These are phyloP conservation scores for Harpalus rubripes DNA, from an alignment of 2,888 invertebrate genomes.

Conservation along the genomic window DNA sequence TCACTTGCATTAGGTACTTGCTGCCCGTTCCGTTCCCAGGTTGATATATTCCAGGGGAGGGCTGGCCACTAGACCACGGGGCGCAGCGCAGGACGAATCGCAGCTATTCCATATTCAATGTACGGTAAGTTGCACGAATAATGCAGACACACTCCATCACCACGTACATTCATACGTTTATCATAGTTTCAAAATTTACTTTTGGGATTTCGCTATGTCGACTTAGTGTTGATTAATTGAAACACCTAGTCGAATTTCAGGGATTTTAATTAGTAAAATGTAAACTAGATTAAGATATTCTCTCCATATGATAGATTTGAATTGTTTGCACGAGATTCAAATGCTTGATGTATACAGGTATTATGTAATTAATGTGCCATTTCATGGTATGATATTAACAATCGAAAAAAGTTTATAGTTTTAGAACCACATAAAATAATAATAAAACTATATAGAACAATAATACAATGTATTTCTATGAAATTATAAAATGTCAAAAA, in stretches of 20 bases:
- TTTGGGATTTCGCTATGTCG: slow-evolving; percentile 58
- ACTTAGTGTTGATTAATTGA: not conserved
- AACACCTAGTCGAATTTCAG: not conserved
- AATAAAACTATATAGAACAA: no score
- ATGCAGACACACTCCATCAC: slow-evolving; percentile 53
- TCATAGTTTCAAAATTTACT: slow-evolving; percentile 61
- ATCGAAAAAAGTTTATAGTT: no score
- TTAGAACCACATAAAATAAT: no score
- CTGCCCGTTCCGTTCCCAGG: not conserved
- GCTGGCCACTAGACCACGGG: not conserved
- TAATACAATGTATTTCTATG: no score
- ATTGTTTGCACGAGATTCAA: no score
- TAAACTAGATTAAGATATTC: not conserved
- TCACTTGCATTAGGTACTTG: slow-evolving; percentile 45
- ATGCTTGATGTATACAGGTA: no score
- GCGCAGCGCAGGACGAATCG: slow-evolving; percentile 22
- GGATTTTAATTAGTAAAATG: not conserved
- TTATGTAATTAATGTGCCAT: no score
- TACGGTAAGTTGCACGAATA: slow-evolving; percentile 43
- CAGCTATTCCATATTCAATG: slow-evolving; percentile 62
- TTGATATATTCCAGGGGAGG: slow-evolving; percentile 35
- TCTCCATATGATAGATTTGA: no score
- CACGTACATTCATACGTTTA: slow-evolving; percentile 42
- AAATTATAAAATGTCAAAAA: no score
- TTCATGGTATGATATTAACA: no score